These are phyloP conservation scores for Phalacrocorax carbo DNA, from an alignment of 2,113 vertebrate species.

Conservation along the genomic window DNA sequence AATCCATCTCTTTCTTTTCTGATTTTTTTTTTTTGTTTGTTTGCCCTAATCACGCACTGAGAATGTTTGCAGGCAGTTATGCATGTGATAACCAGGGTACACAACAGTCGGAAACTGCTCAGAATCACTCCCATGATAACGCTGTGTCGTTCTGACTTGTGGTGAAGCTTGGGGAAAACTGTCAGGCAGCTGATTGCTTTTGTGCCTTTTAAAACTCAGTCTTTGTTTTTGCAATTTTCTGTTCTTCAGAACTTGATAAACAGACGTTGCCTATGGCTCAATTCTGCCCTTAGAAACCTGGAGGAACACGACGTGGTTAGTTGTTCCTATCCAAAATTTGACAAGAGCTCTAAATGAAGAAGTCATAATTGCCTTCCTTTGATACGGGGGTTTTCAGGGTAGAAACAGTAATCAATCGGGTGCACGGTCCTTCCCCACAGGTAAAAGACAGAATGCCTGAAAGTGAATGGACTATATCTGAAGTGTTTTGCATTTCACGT, in stretches of 20 bases:
- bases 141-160: not conserved
- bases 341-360: not conserved
- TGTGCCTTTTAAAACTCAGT: not conserved
- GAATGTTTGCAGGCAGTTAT: not conserved
- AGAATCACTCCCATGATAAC: accelerated
- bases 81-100: not conserved
- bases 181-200: not conserved
- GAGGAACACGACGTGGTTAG: not conserved
- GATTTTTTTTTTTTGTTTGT: not conserved
- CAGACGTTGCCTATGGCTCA: not conserved
- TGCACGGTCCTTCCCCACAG: not conserved
- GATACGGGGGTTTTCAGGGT: not conserved
- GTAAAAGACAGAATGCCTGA: not conserved
- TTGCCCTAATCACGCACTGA: not conserved
- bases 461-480: not conserved
- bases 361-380: not conserved
- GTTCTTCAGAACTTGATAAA: not conserved
- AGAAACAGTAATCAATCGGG: not conserved
- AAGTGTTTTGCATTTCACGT: not conserved
- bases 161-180: not conserved
- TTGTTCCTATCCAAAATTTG: not conserved
- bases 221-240: not conserved
- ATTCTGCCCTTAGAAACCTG: not conserved
- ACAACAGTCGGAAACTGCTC: not conserved
- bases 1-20: not conserved